Evolutionary conservation across 2,113 vertebrate genomes (phyloP), one percentile per base, ranked within the genome.

Genomic region (Gulo gulo): DNA sequence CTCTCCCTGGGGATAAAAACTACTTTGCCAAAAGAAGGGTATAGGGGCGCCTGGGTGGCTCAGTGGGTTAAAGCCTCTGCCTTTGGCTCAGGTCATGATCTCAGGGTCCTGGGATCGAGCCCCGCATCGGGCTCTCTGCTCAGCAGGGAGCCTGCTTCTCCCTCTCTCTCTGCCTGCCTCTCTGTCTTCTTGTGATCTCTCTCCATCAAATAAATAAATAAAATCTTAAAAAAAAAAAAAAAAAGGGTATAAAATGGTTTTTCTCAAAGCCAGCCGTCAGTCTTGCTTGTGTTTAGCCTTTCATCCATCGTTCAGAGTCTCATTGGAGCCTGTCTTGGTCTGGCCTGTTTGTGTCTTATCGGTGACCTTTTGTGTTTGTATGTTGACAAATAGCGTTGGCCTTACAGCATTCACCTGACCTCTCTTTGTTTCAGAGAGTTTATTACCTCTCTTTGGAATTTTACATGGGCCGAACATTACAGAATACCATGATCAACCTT

Each of bases 371-470:
- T 88, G 61, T 67, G 29, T 90, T 42, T 91, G 78, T 61, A 57
- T 92, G 24, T 69, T 80, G 59, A 73, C 45, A 91, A 67, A 57
- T 63, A 42, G 71, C 16, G 0, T 26, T 98, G 81, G 67, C n/a
- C 50, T 78, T 4, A 6, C 9, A n/a, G 10, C 31, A 45, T 69
- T 67, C 50, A 91, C 47, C 8, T 65, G 31, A 59, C 1, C 81
- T 92, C 96, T 76, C 95, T 95, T 92, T 94, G 4, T 97, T 97
- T 42, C 96, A 99, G 99, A 99, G 99, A 97, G 99, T 99, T 57
- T 99, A 99, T 97, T 99, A 99, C 97, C 99, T 99, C 42, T 99
- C 99, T 61, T 98, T 99, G 99, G 99, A 99, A 98, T 99, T 99
- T 98, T 99, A 99, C 98, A 99, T 99, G 99, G 99, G 99, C 81